phyloP scores from a whole-genome alignment of 2,113 vertebrate species.

The Strix uralensis region DNA sequence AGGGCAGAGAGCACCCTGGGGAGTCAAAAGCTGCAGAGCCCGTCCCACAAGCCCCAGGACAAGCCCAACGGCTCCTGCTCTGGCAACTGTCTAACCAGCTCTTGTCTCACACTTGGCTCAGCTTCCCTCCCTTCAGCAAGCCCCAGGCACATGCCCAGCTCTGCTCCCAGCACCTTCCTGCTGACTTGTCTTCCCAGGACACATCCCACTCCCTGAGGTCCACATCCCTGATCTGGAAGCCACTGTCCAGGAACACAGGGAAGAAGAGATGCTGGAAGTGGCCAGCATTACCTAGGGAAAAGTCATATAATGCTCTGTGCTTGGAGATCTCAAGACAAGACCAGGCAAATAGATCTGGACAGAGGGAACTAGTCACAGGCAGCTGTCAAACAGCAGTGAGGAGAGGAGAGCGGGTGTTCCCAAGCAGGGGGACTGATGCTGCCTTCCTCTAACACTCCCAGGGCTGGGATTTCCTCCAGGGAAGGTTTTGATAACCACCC shows the following conservation, averaged over 20 bases:
- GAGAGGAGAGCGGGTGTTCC: not conserved
- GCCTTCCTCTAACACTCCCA: not conserved
- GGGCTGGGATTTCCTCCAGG: conserved; percentile 6
- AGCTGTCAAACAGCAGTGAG: not conserved
- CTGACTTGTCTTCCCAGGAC: not conserved
- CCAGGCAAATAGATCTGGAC: not conserved
- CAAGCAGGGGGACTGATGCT: not conserved
- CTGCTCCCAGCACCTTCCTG: not conserved
- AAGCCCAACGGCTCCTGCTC: not conserved
- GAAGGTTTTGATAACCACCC: conserved; percentile 7
- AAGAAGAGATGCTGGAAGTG: not conserved
- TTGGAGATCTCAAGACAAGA: not conserved
- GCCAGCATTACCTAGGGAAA: not conserved
- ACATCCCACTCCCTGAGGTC: not conserved
- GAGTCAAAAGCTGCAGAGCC: conserved; percentile 34
- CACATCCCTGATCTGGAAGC: not conserved
- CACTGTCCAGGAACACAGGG: not conserved
- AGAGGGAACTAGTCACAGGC: not conserved
- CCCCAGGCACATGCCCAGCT: not conserved
- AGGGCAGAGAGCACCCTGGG: not conserved
- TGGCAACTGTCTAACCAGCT: not conserved
- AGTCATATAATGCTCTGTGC: not conserved
- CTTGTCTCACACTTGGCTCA: not conserved
- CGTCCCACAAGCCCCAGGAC: conserved; percentile 28
- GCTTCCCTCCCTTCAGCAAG: not conserved